These are phyloP conservation scores for Aricia artaxerxes DNA, from an alignment of 2,888 invertebrate species.

Conservation along the genomic window DNA sequence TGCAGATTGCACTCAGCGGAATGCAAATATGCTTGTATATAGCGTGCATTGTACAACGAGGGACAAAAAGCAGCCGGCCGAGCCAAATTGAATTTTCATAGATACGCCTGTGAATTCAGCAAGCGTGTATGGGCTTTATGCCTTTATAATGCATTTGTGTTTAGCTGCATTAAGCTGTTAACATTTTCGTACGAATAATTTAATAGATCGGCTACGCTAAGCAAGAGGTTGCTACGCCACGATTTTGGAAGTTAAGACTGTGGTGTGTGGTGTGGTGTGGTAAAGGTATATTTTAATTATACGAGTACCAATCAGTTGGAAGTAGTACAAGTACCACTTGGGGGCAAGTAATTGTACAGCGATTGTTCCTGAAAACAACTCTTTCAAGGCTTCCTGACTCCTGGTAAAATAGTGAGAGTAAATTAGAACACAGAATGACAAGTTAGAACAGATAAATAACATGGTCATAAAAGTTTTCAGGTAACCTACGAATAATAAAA, in stretches of 20 bases:
- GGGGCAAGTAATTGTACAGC: too few relatives aligned
- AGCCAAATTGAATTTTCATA: conserved; percentile 71
- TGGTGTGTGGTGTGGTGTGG: not conserved
- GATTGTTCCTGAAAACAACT: too few relatives aligned
- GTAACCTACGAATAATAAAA: not conserved
- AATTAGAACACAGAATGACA: too few relatives aligned
- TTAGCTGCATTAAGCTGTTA: conserved; percentile 34
- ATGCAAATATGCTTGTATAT: conserved; percentile 67
- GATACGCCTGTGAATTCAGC: conserved; percentile 47
- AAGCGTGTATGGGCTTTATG: conserved; percentile 41
- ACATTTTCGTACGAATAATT: conserved; percentile 21
- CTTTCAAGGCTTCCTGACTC: too few relatives aligned
- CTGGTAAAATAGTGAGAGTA: too few relatives aligned
- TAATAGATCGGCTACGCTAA: conserved; percentile 15
- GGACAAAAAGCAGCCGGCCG: conserved; percentile 64
- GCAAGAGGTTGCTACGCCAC: not conserved
- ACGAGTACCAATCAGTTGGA: too few relatives aligned
- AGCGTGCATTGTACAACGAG: conserved; percentile 52
- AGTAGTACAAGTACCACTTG: too few relatives aligned
- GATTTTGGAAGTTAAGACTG: not conserved
- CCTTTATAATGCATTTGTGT: conserved; percentile 44
- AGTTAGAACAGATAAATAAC: too few relatives aligned
- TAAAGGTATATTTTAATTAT: not conserved
- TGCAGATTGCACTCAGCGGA: conserved; percentile 69
- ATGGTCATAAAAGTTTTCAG: not conserved